Conservation (phyloP, 2,888 invertebrate species). For the Chouioia cunea region DNA sequence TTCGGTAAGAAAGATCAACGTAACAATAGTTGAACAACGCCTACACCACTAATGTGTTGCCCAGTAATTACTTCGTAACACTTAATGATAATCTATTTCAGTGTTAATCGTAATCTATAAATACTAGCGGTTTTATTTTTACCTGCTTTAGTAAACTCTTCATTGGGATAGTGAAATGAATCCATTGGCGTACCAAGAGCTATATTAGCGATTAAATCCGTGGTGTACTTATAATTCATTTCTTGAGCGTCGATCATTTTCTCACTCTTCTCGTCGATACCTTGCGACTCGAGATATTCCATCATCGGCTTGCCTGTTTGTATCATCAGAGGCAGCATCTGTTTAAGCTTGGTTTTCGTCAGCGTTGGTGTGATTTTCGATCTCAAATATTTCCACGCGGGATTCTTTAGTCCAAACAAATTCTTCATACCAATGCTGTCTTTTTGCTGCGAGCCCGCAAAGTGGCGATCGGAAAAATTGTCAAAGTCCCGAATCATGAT, state of each 20-base stretch:
- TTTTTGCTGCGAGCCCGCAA: slow-evolving; percentile 64
- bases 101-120: no score
- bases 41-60: no score
- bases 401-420: slow-evolving; percentile 68
- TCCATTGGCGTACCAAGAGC: slow-evolving; percentile 58
- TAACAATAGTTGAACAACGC: no score
- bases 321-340: slow-evolving; percentile 70
- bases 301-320: slow-evolving; percentile 64
- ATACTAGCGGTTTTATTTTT: no score
- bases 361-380: slow-evolving; percentile 71
- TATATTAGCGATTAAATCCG: slow-evolving; percentile 60
- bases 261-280: slow-evolving; percentile 39
- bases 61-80: background rate
- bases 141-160: slow-evolving; percentile 58
- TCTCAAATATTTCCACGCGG: slow-evolving; percentile 71
- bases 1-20: no score
- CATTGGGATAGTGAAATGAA: slow-evolving; percentile 58
- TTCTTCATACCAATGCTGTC: slow-evolving; percentile 67
- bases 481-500: slow-evolving; percentile 70
- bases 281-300: slow-evolving; percentile 51
- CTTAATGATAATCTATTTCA: no score
- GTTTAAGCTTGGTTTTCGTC: slow-evolving; percentile 72
- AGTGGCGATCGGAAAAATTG: slow-evolving; percentile 69
- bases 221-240: slow-evolving; percentile 59
- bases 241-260: slow-evolving; percentile 60